Percentiles rank a stretch among this genome's conserved stretches.
These are phyloP conservation scores for Chrysotoxum bicinctum DNA, from an alignment of 2,888 invertebrate genomes.

Conservation along the genomic window DNA sequence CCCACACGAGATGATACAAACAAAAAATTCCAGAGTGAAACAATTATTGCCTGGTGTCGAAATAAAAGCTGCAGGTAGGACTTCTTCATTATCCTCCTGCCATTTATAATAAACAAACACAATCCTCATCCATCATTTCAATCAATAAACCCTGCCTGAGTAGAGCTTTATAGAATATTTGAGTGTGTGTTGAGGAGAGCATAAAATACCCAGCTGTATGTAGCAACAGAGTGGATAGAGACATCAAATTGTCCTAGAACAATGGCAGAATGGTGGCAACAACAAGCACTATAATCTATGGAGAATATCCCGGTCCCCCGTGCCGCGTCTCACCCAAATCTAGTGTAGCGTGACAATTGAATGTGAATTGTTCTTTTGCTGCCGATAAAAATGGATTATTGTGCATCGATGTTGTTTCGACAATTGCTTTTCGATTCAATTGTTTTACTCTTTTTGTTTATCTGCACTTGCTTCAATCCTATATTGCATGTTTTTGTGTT, in stretches of 20 bases:
- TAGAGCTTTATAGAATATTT: background rate
- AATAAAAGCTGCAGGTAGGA: background rate
- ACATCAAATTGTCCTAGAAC: conserved; percentile 70
- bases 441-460: conserved; percentile 18
- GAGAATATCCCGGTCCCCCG: background rate
- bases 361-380: conserved; percentile 46
- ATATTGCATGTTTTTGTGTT: conserved; percentile 20
- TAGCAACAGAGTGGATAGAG: conserved; percentile 37
- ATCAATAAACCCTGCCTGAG: background rate
- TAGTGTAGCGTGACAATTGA: conserved; percentile 32
- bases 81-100: background rate
- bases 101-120: background rate
- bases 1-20: background rate
- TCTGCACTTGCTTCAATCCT: background rate
- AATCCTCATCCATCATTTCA: conserved; percentile 22
- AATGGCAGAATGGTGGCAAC: conserved; percentile 52
- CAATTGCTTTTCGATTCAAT: conserved; percentile 53
- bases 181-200: conserved; percentile 32
- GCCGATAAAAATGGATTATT: conserved; percentile 63
- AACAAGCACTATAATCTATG: conserved; percentile 48
- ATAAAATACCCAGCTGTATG: conserved; percentile 8
- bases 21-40: background rate
- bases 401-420: conserved; percentile 45
- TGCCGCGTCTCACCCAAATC: background rate
- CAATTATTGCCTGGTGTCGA: background rate